Conservation (phyloP, 2,888 invertebrate species). For the Sarcophaga carnaria region DNA sequence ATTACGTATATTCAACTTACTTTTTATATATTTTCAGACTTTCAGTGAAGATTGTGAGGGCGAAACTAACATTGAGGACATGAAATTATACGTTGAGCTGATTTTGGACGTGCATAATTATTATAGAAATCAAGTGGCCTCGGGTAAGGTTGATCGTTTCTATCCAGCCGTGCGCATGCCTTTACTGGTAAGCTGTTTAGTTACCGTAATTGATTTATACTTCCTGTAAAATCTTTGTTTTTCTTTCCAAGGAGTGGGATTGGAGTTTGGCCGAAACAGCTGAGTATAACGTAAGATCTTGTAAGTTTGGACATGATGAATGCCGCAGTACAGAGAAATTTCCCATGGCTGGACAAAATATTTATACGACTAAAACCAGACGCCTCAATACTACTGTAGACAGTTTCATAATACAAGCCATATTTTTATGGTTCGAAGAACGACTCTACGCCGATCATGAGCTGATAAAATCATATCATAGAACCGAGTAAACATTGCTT, state of each 20-base stretch:
- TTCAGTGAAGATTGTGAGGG: slow-evolving; percentile 63
- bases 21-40: slow-evolving; percentile 37
- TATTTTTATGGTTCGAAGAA: slow-evolving; percentile 68
- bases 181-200: slow-evolving; percentile 47
- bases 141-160: slow-evolving; percentile 60
- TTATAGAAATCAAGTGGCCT: slow-evolving; percentile 64
- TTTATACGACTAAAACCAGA: slow-evolving; percentile 62
- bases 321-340: slow-evolving; percentile 64
- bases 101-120: slow-evolving; percentile 67
- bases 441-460: slow-evolving; percentile 60
- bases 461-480: slow-evolving; percentile 48
- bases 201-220: no score
- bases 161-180: slow-evolving; percentile 67
- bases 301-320: slow-evolving; percentile 63
- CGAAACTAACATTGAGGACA: slow-evolving; percentile 39
- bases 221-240: background rate
- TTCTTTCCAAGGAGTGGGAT: slow-evolving; percentile 58
- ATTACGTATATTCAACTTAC: no score
- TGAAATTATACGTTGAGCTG: slow-evolving; percentile 35
- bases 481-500: slow-evolving; percentile 50
- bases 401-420: slow-evolving; percentile 56
- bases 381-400: slow-evolving; percentile 44
- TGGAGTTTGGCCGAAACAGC: slow-evolving; percentile 61
- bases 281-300: slow-evolving; percentile 62
- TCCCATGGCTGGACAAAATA: slow-evolving; percentile 68